phyloP scores from a whole-genome alignment of 2,797 vertebrate species.

The Helicolenus hilgendorfi region DNA sequence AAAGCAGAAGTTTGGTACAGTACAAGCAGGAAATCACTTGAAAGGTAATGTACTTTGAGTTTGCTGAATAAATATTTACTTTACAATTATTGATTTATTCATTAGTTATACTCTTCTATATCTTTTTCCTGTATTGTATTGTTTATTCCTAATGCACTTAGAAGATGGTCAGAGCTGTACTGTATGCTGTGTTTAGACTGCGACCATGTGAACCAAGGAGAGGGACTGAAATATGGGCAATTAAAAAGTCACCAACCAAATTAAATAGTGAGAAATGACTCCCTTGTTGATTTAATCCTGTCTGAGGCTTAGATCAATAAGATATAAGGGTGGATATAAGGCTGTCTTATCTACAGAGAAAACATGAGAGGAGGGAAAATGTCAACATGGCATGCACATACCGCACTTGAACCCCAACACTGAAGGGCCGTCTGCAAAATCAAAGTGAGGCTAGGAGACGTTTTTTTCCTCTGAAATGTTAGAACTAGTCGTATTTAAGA shows the following conservation, averaged over 20 bases:
- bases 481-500: background rate
- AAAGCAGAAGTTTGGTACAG: background rate
- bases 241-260: slow-evolving; percentile 64
- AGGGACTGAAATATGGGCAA: slow-evolving; percentile 59
- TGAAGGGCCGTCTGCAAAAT: background rate
- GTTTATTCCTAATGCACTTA: slow-evolving; percentile 51
- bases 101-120: background rate
- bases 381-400: slow-evolving; percentile 31
- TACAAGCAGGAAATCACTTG: background rate
- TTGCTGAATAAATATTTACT: slow-evolving; percentile 15
- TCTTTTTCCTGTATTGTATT: background rate
- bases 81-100: slow-evolving; percentile 22
- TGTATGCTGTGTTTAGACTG: slow-evolving; percentile 62
- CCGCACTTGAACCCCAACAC: slow-evolving; percentile 8
- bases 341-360: slow-evolving; percentile 52
- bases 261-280: slow-evolving; percentile 57
- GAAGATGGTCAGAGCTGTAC: slow-evolving; percentile 33
- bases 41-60: background rate
- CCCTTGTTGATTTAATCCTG: slow-evolving; percentile 45
- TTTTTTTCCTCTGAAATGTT: background rate
- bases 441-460: background rate
- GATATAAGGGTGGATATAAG: slow-evolving; percentile 45
- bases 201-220: slow-evolving; percentile 38
- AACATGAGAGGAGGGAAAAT: slow-evolving; percentile 41
- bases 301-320: slow-evolving; percentile 50